Evolutionary conservation across 2,797 vertebrate species (phyloP).

Genomic region (Gymnothorax reevesii): DNA sequence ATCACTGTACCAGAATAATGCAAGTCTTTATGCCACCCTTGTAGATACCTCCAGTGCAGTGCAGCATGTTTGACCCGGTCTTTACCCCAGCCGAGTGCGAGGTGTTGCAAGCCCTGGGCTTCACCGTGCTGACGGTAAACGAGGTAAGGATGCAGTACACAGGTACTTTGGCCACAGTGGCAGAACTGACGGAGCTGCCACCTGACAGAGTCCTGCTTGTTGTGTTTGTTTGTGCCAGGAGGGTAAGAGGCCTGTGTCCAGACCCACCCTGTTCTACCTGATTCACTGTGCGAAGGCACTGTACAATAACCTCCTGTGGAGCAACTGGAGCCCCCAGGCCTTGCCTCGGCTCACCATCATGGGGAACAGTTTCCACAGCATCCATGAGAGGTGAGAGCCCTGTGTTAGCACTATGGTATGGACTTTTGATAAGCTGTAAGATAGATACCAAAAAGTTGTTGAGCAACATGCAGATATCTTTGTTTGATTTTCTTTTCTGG

Average conservation of each 20-base stretch:
- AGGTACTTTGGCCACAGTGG: not conserved
- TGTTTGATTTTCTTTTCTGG: not conserved
- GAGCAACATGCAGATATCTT: not conserved
- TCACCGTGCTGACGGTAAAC: slow-evolving; percentile 81
- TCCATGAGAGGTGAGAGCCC: slow-evolving; percentile 78
- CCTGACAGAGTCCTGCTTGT: not conserved
- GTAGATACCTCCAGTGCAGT: slow-evolving; percentile 76
- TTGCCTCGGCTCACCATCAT: slow-evolving; percentile 78
- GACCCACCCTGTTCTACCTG: slow-evolving; percentile 87
- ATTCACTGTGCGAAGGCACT: slow-evolving; percentile 93
- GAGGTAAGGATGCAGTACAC: slow-evolving; percentile 72
- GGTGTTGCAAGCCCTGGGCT: slow-evolving; percentile 72
- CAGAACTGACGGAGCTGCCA: not conserved
- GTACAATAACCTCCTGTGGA: slow-evolving; percentile 97
- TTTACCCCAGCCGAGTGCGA: slow-evolving; percentile 76
- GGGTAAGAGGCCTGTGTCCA: slow-evolving; percentile 71
- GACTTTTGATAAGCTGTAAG: not conserved
- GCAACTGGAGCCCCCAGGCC: slow-evolving; percentile 78
- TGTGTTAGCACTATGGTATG: not conserved
- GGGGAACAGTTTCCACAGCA: slow-evolving; percentile 88
- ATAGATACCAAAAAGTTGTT: not conserved
- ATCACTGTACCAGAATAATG: not conserved
- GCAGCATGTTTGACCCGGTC: slow-evolving; percentile 83
- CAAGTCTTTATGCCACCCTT: not conserved
- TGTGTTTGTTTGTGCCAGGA: slow-evolving; percentile 71